Percentiles rank a stretch among this genome's conserved stretches.
Conservation (phyloP, 2,797 vertebrate genomes). For the Synanceia verrucosa region DNA sequence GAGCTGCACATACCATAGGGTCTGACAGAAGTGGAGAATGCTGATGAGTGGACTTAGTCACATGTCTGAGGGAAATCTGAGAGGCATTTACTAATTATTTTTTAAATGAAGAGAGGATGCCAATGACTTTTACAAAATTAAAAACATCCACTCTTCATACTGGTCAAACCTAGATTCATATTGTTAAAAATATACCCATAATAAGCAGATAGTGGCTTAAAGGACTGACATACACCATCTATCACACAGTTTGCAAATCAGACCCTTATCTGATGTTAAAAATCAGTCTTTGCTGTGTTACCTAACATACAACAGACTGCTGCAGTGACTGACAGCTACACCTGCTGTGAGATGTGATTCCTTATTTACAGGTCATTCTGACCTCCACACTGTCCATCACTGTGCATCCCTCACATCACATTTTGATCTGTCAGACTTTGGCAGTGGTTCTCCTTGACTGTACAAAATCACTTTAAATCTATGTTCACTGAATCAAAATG, state of each 20-base stretch:
- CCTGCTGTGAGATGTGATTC: not conserved
- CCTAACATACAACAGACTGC: constrained; percentile 5
- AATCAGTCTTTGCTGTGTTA: not conserved
- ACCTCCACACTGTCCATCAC: not conserved
- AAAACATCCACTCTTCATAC: not conserved
- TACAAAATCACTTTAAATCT: too few relatives aligned
- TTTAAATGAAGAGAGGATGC: constrained; percentile 14
- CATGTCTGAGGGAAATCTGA: constrained; percentile 41
- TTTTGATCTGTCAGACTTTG: not conserved
- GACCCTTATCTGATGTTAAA: not conserved
- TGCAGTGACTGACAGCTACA: constrained; percentile 17
- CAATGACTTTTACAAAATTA: not conserved
- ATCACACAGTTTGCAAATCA: not conserved
- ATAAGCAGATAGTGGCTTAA: not conserved
- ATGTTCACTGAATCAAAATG: too few relatives aligned
- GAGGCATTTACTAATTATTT: constrained; percentile 43
- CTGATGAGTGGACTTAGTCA: constrained; percentile 44
- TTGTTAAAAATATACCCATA: not conserved
- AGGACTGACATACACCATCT: not conserved
- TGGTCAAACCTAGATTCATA: not conserved
- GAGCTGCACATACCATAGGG: constrained; percentile 60
- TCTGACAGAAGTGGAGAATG: constrained; percentile 63
- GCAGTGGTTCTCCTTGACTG: not conserved
- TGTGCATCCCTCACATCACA: not conserved
- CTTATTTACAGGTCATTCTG: not conserved